Conservation (phyloP, 2,888 invertebrate species). For the Amphiduros pacificus region DNA sequence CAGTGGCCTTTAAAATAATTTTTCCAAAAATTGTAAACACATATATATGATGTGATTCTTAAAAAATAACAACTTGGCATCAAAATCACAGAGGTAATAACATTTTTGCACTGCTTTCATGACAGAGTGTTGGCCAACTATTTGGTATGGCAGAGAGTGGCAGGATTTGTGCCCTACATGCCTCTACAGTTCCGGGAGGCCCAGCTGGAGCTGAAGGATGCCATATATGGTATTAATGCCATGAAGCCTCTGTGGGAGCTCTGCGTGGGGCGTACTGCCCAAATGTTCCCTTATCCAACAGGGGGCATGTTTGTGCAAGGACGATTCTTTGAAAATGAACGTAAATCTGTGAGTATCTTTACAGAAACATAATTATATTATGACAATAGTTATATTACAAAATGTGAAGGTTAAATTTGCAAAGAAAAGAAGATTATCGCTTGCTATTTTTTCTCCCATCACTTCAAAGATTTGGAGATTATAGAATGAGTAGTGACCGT, state of each 20-base stretch:
- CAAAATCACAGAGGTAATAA: too few species aligned
- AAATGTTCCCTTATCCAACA: slow-evolving; percentile 36
- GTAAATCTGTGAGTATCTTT: slow-evolving; percentile 34
- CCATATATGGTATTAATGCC: slow-evolving; percentile 33
- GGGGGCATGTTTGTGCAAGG: slow-evolving; percentile 45
- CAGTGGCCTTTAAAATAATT: too few species aligned
- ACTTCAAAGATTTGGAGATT: too few species aligned
- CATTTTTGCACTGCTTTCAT: too few species aligned
- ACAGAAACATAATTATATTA: not conserved
- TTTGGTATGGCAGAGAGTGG: slow-evolving; percentile 38
- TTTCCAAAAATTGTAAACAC: too few species aligned
- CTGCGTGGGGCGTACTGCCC: slow-evolving; percentile 35
- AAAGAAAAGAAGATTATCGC: too few species aligned
- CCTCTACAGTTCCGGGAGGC: slow-evolving; percentile 34
- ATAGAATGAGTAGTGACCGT: too few species aligned
- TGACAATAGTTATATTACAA: too few species aligned
- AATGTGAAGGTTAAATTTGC: too few species aligned
- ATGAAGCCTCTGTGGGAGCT: slow-evolving; percentile 38
- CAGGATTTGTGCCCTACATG: slow-evolving; percentile 33
- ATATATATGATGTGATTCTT: too few species aligned
- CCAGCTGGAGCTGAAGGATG: slow-evolving; percentile 31
- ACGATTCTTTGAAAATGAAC: slow-evolving; percentile 37
- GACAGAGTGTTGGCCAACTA: slow-evolving; percentile 45
- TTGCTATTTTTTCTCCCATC: too few species aligned
- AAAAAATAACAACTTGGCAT: too few species aligned